phyloP scores from a whole-genome alignment of 1,140 invertebrate species.

The Drosophila carrolli region DNA sequence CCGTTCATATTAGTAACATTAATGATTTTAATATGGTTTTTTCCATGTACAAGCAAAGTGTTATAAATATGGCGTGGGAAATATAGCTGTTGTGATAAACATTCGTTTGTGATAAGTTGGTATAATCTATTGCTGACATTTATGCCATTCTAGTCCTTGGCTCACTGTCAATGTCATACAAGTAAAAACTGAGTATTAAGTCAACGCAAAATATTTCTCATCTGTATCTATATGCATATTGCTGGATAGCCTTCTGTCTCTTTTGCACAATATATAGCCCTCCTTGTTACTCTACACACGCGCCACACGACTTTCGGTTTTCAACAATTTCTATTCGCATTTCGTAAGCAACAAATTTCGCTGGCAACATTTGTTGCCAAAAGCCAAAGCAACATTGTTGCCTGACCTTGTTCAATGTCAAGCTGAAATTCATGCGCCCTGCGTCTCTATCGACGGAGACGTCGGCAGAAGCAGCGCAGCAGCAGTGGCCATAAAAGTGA shows the following conservation, averaged over 20 bases:
- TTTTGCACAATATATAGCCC: slow-evolving; percentile 10
- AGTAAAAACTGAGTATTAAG: slow-evolving; percentile 56
- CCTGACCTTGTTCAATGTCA: slow-evolving; percentile 81
- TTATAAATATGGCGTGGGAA: slow-evolving; percentile 15
- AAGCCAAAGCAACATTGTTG: slow-evolving; percentile 57
- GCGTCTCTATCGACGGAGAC: slow-evolving; percentile 9
- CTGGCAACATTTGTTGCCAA: slow-evolving; percentile 44
- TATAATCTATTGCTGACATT: slow-evolving; percentile 28
- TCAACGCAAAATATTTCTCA: slow-evolving; percentile 39
- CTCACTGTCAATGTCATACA: slow-evolving; percentile 75
- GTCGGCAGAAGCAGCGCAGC: slow-evolving; percentile 9
- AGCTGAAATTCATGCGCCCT: slow-evolving; percentile 56
- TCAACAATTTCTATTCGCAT: slow-evolving; percentile 39
- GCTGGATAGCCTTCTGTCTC: slow-evolving; percentile 14
- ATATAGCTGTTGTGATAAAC: not conserved
- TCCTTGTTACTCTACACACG: slow-evolving; percentile 23
- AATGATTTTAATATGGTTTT: no score
- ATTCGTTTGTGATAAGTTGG: slow-evolving; percentile 18
- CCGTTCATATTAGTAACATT: no score
- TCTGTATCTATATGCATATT: slow-evolving; percentile 22
- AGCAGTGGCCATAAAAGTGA: slow-evolving; percentile 55
- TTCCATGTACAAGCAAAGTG: not conserved
- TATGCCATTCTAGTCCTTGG: slow-evolving; percentile 31
- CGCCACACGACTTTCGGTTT: slow-evolving; percentile 40
- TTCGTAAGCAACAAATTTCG: slow-evolving; percentile 60